phyloP scores from a whole-genome alignment of 2,797 vertebrate species.

The Sebastes aleutianus region DNA sequence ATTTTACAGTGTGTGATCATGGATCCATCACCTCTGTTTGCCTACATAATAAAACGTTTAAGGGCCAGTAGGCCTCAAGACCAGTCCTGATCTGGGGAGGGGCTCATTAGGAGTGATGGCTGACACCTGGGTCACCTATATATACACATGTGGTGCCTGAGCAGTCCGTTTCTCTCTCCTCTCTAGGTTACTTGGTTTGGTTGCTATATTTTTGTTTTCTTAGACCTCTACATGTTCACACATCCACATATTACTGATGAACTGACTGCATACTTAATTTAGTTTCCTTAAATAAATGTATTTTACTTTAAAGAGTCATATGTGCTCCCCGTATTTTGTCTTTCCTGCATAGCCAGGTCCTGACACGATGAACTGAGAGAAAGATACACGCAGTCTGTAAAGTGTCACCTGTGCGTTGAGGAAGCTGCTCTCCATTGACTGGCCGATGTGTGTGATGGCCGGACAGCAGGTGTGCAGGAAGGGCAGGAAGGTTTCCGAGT shows the following conservation, averaged over 20 bases:
- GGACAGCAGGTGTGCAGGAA: conserved; percentile 95
- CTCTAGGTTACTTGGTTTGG: too few relatives aligned
- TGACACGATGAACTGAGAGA: background rate
- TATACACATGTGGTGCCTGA: too few relatives aligned
- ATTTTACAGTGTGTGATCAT: background rate
- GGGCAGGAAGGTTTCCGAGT: conserved; percentile 91
- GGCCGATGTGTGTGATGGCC: conserved; percentile 34
- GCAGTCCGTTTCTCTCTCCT: too few relatives aligned
- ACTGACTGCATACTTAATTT: too few relatives aligned
- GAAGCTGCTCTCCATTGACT: conserved; percentile 53
- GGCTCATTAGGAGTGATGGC: background rate
- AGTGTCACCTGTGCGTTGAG: conserved; percentile 63
- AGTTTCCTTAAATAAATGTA: too few relatives aligned
- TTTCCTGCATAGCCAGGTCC: too few relatives aligned
- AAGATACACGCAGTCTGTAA: background rate
- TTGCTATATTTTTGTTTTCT: too few relatives aligned
- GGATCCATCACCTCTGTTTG: background rate
- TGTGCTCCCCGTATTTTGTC: too few relatives aligned
- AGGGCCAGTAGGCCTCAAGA: background rate
- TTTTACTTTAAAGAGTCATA: too few relatives aligned
- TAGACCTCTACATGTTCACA: too few relatives aligned
- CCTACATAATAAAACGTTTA: background rate
- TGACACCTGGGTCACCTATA: too few relatives aligned
- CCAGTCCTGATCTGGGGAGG: background rate
- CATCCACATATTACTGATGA: too few relatives aligned